Evolutionary conservation across 2,797 vertebrate genomes (phyloP).

Genomic region (Brotula barbata): DNA sequence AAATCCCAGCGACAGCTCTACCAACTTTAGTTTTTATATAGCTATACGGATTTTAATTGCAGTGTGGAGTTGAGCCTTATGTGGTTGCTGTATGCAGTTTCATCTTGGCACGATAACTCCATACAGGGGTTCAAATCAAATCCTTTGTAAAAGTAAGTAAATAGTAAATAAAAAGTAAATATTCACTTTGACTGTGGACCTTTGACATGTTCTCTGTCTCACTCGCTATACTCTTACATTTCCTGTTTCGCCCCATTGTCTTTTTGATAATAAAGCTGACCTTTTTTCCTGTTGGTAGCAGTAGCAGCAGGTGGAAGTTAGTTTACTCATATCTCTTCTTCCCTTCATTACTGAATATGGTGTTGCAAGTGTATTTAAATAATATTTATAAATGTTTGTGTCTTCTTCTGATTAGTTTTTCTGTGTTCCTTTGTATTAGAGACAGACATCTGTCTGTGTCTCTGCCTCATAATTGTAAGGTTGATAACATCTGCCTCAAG

Average conservation of each 20-base stretch:
- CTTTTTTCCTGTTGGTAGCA: no score
- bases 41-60: not conserved
- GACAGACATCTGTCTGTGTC: conserved; percentile 57
- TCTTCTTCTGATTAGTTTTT: conserved; percentile 10
- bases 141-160: no score
- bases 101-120: no score
- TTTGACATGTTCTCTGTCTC: no score
- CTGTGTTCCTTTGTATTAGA: conserved; percentile 7
- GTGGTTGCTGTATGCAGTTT: not conserved
- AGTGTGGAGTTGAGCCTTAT: not conserved
- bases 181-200: no score
- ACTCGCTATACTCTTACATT: no score
- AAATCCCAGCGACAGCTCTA: conserved; percentile 23
- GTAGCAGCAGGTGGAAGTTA: no score
- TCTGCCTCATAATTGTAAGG: conserved; percentile 64
- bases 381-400: not conserved
- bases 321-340: not conserved
- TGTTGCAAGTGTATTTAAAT: not conserved
- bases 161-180: no score
- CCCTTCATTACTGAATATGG: not conserved
- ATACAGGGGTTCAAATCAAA: no score
- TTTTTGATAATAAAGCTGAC: no score
- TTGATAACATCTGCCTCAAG: conserved; percentile 56
- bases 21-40: conserved; percentile 2
- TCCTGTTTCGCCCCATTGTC: no score